Evolutionary conservation across 2,888 invertebrate species (phyloP).

Genomic region (Hirtodrosophila duncani): DNA sequence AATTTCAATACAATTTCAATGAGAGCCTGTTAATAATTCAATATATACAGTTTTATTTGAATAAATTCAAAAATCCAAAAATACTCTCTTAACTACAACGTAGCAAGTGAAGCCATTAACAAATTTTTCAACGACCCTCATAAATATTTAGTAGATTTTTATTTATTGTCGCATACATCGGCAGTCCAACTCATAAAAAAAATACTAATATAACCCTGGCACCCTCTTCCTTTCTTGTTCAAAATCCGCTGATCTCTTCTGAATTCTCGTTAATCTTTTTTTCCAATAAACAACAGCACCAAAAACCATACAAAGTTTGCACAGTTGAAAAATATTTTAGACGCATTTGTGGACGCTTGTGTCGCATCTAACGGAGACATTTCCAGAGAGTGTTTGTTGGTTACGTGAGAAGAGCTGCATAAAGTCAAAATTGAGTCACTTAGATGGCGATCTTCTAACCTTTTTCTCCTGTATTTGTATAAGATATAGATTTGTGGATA

Average conservation of each 20-base stretch:
- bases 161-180: slow-evolving; percentile 21
- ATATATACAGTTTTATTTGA: not conserved
- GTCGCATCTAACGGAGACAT: slow-evolving; percentile 45
- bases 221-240: too few relatives aligned
- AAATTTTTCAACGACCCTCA: slow-evolving; percentile 2
- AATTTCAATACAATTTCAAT: too few relatives aligned
- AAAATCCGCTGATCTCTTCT: too few relatives aligned
- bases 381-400: slow-evolving; percentile 27
- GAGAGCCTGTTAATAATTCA: not conserved
- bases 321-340: slow-evolving; percentile 9
- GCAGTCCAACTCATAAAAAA: slow-evolving; percentile 2
- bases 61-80: too few relatives aligned
- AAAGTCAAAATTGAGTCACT: slow-evolving; percentile 39
- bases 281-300: not conserved
- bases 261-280: slow-evolving; percentile 22
- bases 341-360: slow-evolving; percentile 24
- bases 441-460: slow-evolving; percentile 1
- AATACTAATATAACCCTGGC: not conserved
- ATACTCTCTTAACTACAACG: too few relatives aligned
- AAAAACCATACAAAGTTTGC: not conserved
- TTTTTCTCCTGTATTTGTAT: slow-evolving; percentile 10
- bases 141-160: slow-evolving; percentile 20
- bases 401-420: slow-evolving; percentile 22
- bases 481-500: slow-evolving; percentile 12
- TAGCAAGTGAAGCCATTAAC: slow-evolving; percentile 8